A percentile compares a stretch with the other conserved stretches of the same genome.
These are phyloP conservation scores for Thaleichthys pacificus DNA, from an alignment of 2,797 vertebrate species.

Conservation along the genomic window DNA sequence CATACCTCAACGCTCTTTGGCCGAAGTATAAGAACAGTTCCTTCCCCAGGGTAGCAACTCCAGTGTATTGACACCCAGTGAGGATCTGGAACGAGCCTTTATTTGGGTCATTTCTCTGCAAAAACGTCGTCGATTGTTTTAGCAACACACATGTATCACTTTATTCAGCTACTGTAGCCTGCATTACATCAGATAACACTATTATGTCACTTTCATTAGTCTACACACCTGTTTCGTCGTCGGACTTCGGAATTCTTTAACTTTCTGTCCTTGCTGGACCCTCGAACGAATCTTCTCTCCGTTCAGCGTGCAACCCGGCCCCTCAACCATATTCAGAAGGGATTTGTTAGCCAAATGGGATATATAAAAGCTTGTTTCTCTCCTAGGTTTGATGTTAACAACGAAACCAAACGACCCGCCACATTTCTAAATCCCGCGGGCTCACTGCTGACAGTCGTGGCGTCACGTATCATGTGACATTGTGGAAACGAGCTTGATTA, in stretches of 20 bases:
- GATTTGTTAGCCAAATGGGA: not conserved
- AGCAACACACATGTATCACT: too few species aligned
- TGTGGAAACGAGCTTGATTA: too few species aligned
- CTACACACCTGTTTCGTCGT: constrained; percentile 10
- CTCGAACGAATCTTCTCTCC: constrained; percentile 81
- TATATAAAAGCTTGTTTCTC: not conserved
- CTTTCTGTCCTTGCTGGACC: constrained; percentile 77
- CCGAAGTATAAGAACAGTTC: constrained; percentile 94
- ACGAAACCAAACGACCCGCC: not conserved
- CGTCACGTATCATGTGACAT: too few species aligned
- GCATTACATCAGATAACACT: not conserved
- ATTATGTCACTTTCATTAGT: not conserved
- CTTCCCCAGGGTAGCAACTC: constrained; percentile 88
- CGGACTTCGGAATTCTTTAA: constrained; percentile 58
- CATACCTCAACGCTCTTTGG: constrained; percentile 83
- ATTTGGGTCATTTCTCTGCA: constrained; percentile 8
- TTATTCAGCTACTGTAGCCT: not conserved
- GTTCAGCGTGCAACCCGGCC: constrained; percentile 82
- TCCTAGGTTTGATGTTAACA: not conserved
- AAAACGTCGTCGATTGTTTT: not conserved
- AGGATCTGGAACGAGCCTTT: constrained; percentile 39
- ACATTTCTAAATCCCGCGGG: not conserved
- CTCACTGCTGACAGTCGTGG: not conserved
- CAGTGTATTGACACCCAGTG: constrained; percentile 71
- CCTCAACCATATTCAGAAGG: constrained; percentile 85